phyloP scores from a whole-genome alignment of 2,888 invertebrate species.

The Drosophila tripunctata region DNA sequence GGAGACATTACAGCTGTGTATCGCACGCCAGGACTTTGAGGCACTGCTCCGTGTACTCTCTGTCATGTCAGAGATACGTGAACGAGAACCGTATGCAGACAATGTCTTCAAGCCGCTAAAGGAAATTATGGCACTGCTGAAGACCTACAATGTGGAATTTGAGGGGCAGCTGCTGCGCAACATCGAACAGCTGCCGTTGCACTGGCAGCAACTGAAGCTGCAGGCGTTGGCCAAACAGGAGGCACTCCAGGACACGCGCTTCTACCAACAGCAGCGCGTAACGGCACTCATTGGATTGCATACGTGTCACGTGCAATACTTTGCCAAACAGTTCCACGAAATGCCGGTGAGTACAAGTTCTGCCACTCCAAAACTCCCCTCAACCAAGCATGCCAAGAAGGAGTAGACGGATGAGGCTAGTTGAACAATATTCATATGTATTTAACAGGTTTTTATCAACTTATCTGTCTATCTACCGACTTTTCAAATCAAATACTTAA shows the following conservation, averaged over 20 bases:
- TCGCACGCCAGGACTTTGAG: conserved; percentile 93
- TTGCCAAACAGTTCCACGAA: conserved; percentile 89
- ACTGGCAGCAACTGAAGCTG: conserved; percentile 94
- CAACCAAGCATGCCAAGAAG: no score
- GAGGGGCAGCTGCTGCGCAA: conserved; percentile 91
- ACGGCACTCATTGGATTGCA: conserved; percentile 92
- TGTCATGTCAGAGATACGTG: conserved; percentile 88
- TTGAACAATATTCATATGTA: no score
- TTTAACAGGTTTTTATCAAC: no score
- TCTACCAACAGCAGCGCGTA: conserved; percentile 93
- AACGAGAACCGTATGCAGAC: conserved; percentile 91
- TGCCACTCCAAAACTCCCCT: no score
- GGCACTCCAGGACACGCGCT: conserved; percentile 93
- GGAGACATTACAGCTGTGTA: conserved; percentile 88
- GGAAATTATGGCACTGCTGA: conserved; percentile 93
- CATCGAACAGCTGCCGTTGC: conserved; percentile 93
- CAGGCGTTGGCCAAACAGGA: conserved; percentile 92
- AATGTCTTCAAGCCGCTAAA: conserved; percentile 95
- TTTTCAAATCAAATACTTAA: no score
- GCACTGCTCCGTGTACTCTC: conserved; percentile 93
- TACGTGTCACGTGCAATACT: conserved; percentile 91
- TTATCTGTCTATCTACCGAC: no score
- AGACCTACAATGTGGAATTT: conserved; percentile 93
- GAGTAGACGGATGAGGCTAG: no score
- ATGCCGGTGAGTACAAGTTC: conserved; percentile 64